Conservation (phyloP, 2,888 invertebrate species). For the Synanthedon andrenaeformis region DNA sequence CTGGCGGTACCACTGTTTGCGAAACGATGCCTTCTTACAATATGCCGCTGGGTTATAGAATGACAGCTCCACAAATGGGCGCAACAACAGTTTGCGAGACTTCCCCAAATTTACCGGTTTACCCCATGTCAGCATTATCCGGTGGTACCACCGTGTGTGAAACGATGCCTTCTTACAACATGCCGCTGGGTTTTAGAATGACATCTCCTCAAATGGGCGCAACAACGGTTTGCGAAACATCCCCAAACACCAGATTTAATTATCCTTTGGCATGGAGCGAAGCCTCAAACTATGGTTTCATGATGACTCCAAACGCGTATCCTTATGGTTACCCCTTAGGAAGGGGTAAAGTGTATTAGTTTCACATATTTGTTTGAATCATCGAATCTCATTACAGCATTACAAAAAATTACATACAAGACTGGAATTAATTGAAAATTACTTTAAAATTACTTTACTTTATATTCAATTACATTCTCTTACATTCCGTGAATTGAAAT, state of each 20-base stretch:
- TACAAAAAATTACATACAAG: no score
- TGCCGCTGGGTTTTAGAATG: conserved; percentile 1
- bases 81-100: conserved; percentile 4
- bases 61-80: not conserved
- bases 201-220: not conserved
- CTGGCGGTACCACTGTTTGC: not conserved
- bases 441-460: no score
- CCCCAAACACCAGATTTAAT: conserved; percentile 3
- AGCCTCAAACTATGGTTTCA: not conserved
- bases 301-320: not conserved
- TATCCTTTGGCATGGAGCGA: not conserved
- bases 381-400: no score
- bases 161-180: not conserved
- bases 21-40: not conserved
- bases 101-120: conserved; percentile 4
- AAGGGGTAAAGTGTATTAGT: not conserved
- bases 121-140: not conserved
- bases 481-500: no score
- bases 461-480: no score
- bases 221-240: conserved; percentile 1
- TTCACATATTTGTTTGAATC: no score
- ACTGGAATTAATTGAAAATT: no score
- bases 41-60: conserved; percentile 1
- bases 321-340: no score
- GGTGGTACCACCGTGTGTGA: not conserved